phyloP scores from a whole-genome alignment of 2,797 vertebrate genomes.

The Poeciliopsis infans region DNA sequence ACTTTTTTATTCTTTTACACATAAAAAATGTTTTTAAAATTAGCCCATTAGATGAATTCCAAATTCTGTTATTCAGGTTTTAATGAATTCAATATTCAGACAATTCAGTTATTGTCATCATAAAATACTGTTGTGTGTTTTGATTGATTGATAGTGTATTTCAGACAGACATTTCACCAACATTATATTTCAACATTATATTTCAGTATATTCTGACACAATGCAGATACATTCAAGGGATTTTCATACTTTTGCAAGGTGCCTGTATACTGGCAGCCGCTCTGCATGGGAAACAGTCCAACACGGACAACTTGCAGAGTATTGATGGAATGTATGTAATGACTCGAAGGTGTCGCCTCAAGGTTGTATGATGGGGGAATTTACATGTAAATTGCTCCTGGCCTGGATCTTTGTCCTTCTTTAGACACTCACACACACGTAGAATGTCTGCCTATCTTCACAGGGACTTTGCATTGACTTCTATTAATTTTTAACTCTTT shows the following conservation, averaged over 20 bases:
- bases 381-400: conserved; percentile 72
- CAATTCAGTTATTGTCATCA: neutral
- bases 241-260: neutral
- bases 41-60: too few species aligned
- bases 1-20: neutral
- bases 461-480: neutral
- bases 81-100: too few species aligned
- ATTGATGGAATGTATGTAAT: conserved; percentile 54
- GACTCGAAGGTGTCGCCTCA: conserved; percentile 66
- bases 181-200: neutral
- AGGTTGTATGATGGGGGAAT: conserved; percentile 56
- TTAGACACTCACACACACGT: neutral
- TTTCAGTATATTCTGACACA: neutral
- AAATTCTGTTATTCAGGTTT: too few species aligned
- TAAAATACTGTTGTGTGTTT: neutral
- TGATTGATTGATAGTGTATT: too few species aligned
- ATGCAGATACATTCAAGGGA: neutral
- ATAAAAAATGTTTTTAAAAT: too few species aligned
- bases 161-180: neutral
- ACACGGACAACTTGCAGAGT: conserved; percentile 22
- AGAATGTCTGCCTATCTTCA: neutral
- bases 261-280: conserved; percentile 8
- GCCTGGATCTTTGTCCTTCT: conserved; percentile 56
- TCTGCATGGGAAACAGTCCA: conserved; percentile 43
- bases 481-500: neutral